Evolutionary conservation across 2,113 vertebrate species (phyloP).

Genomic region (Malurus cyaneus): DNA sequence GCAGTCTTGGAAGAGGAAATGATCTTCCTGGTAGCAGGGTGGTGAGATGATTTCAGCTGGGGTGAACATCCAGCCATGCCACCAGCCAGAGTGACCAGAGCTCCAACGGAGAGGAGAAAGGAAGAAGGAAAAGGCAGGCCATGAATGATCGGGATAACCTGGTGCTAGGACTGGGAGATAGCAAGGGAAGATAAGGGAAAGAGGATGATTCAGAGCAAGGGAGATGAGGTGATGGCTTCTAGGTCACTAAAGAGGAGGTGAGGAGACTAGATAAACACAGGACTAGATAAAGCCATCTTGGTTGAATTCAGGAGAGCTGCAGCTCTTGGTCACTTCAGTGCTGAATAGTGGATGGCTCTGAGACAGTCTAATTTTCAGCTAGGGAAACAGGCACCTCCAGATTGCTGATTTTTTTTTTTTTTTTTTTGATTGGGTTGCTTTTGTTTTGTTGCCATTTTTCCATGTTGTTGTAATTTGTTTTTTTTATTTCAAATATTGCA

Average conservation of each 20-base stretch:
- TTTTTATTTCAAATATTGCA: background rate
- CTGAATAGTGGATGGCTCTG: background rate
- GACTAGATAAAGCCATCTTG: background rate
- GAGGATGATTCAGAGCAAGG: background rate
- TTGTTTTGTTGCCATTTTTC: background rate
- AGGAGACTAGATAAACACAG: background rate
- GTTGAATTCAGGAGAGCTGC: background rate
- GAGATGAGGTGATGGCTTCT: background rate
- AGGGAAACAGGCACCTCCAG: background rate
- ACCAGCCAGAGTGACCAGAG: background rate
- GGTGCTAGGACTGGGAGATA: background rate
- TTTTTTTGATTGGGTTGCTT: background rate
- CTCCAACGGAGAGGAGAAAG: background rate
- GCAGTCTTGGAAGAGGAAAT: background rate
- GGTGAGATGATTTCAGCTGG: background rate
- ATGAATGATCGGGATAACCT: accelerated
- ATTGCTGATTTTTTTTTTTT: background rate
- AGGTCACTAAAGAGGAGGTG: background rate
- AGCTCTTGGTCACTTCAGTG: accelerated
- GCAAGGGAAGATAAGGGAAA: background rate
- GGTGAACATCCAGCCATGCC: background rate
- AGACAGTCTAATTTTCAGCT: background rate
- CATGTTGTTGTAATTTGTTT: background rate
- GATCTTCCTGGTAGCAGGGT: background rate
- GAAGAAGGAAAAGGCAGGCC: background rate